Evolutionary conservation across 2,797 vertebrate species (phyloP), one percentile per base, ranked within the genome.

Genomic region (Macrochelys suwanniensis): DNA sequence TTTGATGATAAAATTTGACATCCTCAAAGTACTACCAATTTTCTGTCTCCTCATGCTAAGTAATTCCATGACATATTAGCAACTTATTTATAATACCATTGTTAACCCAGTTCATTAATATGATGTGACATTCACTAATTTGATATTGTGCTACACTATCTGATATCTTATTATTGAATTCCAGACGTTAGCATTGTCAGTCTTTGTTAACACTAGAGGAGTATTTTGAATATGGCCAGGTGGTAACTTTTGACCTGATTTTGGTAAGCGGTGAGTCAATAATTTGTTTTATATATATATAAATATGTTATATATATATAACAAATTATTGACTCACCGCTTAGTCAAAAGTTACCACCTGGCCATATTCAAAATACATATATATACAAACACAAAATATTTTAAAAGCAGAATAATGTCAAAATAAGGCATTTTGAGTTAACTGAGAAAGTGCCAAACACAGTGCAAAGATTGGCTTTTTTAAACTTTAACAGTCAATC

Each of bases 1-100:
- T 26, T 89, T 57, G 47, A 15, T 95, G 97, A 97, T 97, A 97
- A 92, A 92, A 95, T 97, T 94, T 96, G 92, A 97, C 88, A 97
- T 12, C 53, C 50, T 97, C 79, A 95, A 77, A 68, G 47, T 96
- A 93, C 49, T 96, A 94, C 49, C 87, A 97, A 97, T 97, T 96
- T 97, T 92, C 50, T 92, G 13, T 91, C 97, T 97, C 89, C 94
- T 95, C 65, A 94, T 82, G 53, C 13, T 87, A 97, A 95, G 84
- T 96, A 95, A 82, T 94, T 96, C 96, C 76, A 79, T 95, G 45
- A 96, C 87, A 95, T 95, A 74, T 95, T 95, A 95, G 84, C 77
- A 95, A 82, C 93, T 96, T 97, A 87, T 96, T 97, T 97, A 94
- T 96, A 68, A 84, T 53, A 87, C 56, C 83, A 92, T 90, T 97